Conservation (phyloP, 1,140 invertebrate species). For the Amphibalanus amphitrite region DNA sequence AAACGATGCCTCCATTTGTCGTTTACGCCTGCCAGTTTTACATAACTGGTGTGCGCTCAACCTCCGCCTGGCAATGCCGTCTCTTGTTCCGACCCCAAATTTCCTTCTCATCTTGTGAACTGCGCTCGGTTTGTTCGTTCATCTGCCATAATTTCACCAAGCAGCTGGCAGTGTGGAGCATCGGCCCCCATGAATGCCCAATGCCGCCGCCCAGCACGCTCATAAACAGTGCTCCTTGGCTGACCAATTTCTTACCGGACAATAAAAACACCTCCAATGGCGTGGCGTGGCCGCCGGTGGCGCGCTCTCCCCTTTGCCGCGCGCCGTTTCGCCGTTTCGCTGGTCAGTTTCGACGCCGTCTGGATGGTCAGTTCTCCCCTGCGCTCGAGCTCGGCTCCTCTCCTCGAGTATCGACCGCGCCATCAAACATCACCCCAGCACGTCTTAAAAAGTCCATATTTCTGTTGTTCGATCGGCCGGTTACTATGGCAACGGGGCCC, state of each 20-base stretch:
- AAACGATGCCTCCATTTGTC: neutral
- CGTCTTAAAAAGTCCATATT: constrained; percentile 2
- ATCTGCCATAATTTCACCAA: neutral
- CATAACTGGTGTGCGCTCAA: neutral
- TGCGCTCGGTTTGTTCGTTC: neutral
- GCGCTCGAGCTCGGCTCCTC: no score
- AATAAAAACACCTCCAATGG: neutral
- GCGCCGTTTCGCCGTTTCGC: neutral
- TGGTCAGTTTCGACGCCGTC: neutral
- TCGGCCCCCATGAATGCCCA: neutral
- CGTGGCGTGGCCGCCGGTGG: no score
- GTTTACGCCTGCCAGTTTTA: neutral
- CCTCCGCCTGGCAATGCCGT: neutral
- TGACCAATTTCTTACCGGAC: neutral
- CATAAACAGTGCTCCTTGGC: neutral
- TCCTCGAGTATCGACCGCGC: neutral
- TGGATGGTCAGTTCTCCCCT: neutral
- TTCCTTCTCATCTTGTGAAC: neutral
- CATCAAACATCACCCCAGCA: neutral
- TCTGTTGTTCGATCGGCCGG: neutral
- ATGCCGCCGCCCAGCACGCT: neutral
- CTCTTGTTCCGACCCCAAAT: neutral
- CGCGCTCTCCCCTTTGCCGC: neutral
- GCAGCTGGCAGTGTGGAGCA: neutral
- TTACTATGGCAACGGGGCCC: neutral